Evolutionary conservation across 1,140 invertebrate genomes (phyloP).

Genomic region (Polypedilum vanderplanki): DNA sequence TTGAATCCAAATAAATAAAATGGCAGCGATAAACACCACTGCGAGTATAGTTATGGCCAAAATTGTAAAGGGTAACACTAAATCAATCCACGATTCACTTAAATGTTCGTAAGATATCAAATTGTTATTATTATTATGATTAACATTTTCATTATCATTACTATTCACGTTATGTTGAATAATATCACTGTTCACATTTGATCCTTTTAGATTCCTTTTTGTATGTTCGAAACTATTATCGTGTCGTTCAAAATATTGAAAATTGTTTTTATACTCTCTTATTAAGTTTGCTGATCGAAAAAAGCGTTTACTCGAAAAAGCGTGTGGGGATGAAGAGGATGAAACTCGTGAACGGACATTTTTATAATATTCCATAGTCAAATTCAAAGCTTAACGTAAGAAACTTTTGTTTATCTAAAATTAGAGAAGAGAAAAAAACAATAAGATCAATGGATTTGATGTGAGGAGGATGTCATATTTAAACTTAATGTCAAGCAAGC

Average conservation of each 20-base stretch:
- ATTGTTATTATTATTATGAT: neutral
- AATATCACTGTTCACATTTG: neutral
- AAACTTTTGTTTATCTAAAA: constrained; percentile 15
- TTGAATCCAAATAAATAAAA: constrained; percentile 24
- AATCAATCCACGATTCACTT: constrained; percentile 24
- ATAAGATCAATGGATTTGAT: neutral
- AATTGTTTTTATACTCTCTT: neutral
- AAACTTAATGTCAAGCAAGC: neutral
- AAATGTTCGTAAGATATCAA: constrained; percentile 24
- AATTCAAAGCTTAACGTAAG: neutral
- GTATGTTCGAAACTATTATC: neutral
- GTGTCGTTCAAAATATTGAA: constrained; percentile 7
- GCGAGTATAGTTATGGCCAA: neutral
- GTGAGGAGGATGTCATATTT: too few relatives aligned
- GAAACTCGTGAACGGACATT: neutral
- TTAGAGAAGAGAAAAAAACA: neutral
- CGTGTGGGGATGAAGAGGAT: constrained; percentile 9
- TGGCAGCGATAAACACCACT: neutral
- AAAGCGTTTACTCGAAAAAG: constrained; percentile 9
- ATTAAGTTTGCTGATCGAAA: constrained; percentile 16
- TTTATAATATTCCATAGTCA: constrained; percentile 14
- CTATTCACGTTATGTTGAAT: neutral
- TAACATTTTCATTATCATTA: neutral
- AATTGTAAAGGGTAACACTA: neutral
- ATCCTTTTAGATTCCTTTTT: constrained; percentile 15